Conservation (phyloP, 2,797 vertebrate genomes). For the Limosa lapponica region DNA sequence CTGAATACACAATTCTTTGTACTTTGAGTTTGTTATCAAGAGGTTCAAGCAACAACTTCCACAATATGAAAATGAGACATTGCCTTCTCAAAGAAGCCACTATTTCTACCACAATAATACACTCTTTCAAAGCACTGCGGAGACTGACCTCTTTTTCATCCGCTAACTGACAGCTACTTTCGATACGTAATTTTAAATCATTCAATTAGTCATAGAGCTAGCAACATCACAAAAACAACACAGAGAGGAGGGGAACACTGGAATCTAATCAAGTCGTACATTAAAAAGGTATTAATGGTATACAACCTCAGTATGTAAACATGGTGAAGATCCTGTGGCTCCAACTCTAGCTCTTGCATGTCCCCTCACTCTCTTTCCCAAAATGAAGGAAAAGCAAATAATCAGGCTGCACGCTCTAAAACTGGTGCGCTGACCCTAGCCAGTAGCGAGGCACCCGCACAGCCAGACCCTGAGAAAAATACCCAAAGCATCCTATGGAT, state of each 20-base stretch:
- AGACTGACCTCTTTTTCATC: constrained; percentile 20
- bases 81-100: constrained; percentile 3
- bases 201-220: background rate
- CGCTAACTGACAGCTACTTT: constrained; percentile 9
- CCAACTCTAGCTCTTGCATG: background rate
- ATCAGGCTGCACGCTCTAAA: background rate
- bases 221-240: background rate
- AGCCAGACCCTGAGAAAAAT: background rate
- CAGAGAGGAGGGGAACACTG: background rate
- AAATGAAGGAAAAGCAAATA: background rate
- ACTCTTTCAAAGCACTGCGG: background rate
- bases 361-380: background rate
- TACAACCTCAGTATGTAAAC: background rate
- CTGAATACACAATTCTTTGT: background rate
- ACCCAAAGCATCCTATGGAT: background rate
- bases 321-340: background rate
- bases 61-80: background rate
- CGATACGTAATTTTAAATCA: background rate
- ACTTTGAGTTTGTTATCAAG: background rate
- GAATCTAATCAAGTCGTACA: background rate
- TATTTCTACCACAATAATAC: constrained; percentile 19
- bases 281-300: background rate
- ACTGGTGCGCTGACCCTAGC: background rate
- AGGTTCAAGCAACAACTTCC: background rate
- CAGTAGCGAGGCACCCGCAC: background rate